Percentiles rank a stretch among this genome's conserved stretches.
Evolutionary conservation across 1,140 invertebrate species (phyloP).

Genomic region (Achatina immaculata): DNA sequence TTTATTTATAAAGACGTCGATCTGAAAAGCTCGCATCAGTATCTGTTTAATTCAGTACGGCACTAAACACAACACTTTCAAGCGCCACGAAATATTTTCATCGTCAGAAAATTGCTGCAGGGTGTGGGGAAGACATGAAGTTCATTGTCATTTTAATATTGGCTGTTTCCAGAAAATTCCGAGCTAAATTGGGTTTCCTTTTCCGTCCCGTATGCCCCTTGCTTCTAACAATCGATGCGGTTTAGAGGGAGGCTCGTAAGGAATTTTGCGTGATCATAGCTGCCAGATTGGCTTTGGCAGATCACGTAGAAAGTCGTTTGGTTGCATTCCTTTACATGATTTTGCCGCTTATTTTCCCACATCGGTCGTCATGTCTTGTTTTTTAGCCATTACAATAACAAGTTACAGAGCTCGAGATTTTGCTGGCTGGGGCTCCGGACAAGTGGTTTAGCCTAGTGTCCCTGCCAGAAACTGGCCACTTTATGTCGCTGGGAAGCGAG

Average conservation of each 20-base stretch:
- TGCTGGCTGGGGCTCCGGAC: neutral
- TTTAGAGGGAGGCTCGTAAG: neutral
- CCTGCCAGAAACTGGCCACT: too few relatives aligned
- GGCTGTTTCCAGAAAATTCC: neutral
- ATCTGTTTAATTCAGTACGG: too few relatives aligned
- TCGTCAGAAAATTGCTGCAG: too few relatives aligned
- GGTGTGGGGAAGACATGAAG: too few relatives aligned
- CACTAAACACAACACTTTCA: too few relatives aligned
- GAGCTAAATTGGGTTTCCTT: neutral
- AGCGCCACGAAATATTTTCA: too few relatives aligned
- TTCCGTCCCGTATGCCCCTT: neutral
- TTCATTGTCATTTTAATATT: neutral
- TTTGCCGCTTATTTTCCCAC: neutral
- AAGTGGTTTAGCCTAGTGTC: neutral
- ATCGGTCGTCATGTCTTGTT: neutral
- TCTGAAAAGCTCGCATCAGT: too few relatives aligned
- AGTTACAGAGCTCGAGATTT: neutral
- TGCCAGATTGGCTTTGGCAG: neutral
- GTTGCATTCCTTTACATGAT: neutral
- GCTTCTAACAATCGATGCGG: neutral
- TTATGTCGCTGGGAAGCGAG: too few relatives aligned
- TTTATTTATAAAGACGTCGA: too few relatives aligned
- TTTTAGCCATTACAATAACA: neutral
- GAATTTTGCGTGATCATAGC: constrained; percentile 3
- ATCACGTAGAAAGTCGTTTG: neutral